phyloP scores from a whole-genome alignment of 1,140 invertebrate genomes.

The Drosophila tsacasi region DNA sequence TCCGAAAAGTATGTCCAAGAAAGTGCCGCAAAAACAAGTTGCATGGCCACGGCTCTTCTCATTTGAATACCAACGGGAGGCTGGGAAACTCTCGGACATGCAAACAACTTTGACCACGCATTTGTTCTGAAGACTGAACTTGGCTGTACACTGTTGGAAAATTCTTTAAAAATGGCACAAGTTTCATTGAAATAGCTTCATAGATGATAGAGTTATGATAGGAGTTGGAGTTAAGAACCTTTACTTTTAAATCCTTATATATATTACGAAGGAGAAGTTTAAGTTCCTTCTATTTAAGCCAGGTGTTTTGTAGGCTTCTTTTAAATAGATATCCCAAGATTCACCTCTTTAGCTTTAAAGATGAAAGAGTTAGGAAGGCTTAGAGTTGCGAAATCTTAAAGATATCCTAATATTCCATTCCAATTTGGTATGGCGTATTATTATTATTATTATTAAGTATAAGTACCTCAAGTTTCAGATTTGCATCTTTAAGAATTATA shows the following conservation, averaged over 20 bases:
- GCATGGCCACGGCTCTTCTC: constrained; percentile 49
- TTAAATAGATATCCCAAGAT: neutral
- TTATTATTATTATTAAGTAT: too few species aligned
- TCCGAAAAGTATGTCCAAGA: constrained; percentile 77
- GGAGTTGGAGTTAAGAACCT: neutral
- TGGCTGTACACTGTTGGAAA: neutral
- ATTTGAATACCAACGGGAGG: constrained; percentile 67
- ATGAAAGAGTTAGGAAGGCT: neutral
- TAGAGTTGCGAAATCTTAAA: neutral
- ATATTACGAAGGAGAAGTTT: neutral
- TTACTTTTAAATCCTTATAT: neutral
- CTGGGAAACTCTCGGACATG: constrained; percentile 28
- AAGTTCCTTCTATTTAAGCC: neutral
- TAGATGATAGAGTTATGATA: neutral
- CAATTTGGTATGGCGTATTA: too few species aligned
- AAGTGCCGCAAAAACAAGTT: constrained; percentile 68
- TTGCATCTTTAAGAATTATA: too few species aligned
- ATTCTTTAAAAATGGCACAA: too few species aligned
- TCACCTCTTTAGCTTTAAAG: neutral
- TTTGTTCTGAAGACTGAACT: constrained; percentile 46
- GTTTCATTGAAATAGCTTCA: too few species aligned
- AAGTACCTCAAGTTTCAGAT: too few species aligned
- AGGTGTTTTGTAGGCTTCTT: neutral
- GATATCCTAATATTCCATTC: too few species aligned
- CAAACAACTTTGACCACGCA: constrained; percentile 81